phyloP scores from a whole-genome alignment of 2,113 vertebrate species.

The Onychostoma macrolepis region DNA sequence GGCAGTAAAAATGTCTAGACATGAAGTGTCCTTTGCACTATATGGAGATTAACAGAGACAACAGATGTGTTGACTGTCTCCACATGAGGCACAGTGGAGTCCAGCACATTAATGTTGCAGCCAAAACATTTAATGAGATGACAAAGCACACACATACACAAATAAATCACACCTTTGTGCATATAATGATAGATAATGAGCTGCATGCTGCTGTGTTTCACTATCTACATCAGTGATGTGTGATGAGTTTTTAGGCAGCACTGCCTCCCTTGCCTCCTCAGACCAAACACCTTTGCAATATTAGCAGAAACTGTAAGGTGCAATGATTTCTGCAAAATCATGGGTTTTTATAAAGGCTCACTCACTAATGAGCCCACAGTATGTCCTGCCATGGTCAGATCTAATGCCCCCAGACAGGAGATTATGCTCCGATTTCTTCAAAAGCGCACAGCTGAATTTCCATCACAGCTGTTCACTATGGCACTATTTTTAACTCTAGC shows the following conservation, averaged over 20 bases:
- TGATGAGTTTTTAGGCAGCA: neutral
- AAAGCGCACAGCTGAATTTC: neutral
- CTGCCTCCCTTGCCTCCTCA: neutral
- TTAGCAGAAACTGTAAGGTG: neutral
- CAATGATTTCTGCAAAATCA: neutral
- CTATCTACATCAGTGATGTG: neutral
- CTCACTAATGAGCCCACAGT: neutral
- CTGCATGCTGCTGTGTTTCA: neutral
- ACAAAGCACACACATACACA: conserved; percentile 7
- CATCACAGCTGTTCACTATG: neutral
- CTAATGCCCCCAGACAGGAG: neutral
- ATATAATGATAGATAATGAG: neutral
- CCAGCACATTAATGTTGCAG: conserved; percentile 6
- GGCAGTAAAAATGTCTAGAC: conserved; percentile 20
- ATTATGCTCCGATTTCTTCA: neutral
- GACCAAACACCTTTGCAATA: neutral
- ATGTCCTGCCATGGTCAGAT: neutral
- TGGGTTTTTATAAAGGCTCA: conserved; percentile 11
- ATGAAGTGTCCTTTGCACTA: conserved; percentile 26
- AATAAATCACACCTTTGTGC: conserved; percentile 11
- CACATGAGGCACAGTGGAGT: neutral
- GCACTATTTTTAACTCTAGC: neutral
- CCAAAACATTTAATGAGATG: conserved; percentile 11
- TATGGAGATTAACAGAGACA: conserved; percentile 12
- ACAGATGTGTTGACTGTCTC: conserved; percentile 12